A percentile compares a stretch with the other conserved stretches of the same genome.
Evolutionary conservation across 2,797 vertebrate genomes (phyloP).

Genomic region (Steatocranus sp.): DNA sequence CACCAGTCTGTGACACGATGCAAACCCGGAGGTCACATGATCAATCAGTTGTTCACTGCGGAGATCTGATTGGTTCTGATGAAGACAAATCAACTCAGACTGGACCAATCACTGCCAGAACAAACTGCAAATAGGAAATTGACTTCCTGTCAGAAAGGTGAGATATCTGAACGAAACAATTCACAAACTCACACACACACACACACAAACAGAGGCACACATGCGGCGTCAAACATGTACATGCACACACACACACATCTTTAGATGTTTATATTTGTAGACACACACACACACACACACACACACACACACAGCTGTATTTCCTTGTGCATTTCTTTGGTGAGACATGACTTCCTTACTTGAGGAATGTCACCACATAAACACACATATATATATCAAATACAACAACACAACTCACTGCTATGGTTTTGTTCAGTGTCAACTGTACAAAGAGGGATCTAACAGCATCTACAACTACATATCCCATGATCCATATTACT

Average conservation of each 20-base stretch:
- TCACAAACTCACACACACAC: neutral
- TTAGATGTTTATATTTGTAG: neutral
- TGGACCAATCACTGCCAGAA: constrained; percentile 49
- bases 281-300: neutral
- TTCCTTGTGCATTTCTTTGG: constrained; percentile 9
- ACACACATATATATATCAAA: neutral
- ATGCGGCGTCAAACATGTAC: neutral
- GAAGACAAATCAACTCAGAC: constrained; percentile 52
- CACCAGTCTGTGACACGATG: neutral
- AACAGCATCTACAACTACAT: neutral
- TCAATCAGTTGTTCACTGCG: neutral
- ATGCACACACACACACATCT: neutral
- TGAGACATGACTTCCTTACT: constrained; percentile 25
- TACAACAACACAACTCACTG: neutral
- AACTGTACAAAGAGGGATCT: neutral
- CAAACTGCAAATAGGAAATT: constrained; percentile 68
- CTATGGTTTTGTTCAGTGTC: neutral
- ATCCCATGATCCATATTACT: neutral
- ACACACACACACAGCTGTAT: neutral
- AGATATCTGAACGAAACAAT: constrained; percentile 32
- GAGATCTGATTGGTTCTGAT: constrained; percentile 34
- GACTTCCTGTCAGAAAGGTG: constrained; percentile 59
- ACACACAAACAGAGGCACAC: neutral
- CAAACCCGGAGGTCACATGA: neutral
- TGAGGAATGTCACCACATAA: neutral